These are phyloP conservation scores for Heterochromis multidens DNA, from an alignment of 2,113 vertebrate species.

Conservation along the genomic window DNA sequence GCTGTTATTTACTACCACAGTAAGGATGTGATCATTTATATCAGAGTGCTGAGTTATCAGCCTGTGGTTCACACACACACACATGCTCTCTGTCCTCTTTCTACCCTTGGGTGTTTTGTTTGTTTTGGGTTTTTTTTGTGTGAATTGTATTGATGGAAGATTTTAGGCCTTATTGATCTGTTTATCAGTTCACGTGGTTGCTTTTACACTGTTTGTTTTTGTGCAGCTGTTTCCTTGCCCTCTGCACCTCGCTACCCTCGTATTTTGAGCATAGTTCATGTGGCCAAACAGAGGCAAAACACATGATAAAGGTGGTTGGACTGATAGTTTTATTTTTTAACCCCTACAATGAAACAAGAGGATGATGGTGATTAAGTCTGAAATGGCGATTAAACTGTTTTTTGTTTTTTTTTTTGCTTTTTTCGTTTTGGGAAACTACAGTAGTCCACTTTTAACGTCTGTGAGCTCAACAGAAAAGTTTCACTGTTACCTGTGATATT, in stretches of 20 bases:
- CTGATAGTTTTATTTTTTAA: neutral
- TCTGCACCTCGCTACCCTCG: neutral
- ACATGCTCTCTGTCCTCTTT: neutral
- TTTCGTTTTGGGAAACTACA: too few species aligned
- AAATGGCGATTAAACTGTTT: neutral
- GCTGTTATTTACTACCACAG: neutral
- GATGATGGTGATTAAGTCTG: neutral
- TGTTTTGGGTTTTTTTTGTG: neutral
- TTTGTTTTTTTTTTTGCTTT: too few species aligned
- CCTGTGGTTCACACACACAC: neutral
- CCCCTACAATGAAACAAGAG: neutral
- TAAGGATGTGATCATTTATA: neutral
- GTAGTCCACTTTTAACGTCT: too few species aligned
- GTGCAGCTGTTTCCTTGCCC: neutral
- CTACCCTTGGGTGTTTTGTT: neutral
- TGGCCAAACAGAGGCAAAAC: neutral
- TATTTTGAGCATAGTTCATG: neutral
- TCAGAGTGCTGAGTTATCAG: neutral
- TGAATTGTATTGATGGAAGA: neutral
- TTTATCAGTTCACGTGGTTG: accelerated
- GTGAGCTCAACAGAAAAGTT: too few species aligned
- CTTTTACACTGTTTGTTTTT: neutral
- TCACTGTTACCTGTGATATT: neutral
- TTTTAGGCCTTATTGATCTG: neutral
- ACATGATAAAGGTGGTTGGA: neutral